Evolutionary conservation across 2,113 vertebrate genomes (phyloP).

Genomic region (Dasyurus viverrinus): DNA sequence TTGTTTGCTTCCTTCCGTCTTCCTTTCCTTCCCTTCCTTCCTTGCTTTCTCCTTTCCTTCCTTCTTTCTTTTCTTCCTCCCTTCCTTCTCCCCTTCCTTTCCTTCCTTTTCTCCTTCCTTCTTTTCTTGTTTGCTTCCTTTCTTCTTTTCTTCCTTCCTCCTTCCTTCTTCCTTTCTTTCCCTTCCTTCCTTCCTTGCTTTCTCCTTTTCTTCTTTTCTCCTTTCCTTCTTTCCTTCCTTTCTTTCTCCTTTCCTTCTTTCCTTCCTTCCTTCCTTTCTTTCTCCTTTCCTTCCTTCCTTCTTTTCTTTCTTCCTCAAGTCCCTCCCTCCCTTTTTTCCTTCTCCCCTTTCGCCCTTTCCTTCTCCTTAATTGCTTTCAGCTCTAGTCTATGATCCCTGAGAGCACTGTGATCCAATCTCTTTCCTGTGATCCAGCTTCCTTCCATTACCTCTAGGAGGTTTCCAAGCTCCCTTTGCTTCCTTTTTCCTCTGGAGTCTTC

Average conservation of each 20-base stretch:
- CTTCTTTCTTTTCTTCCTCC: background rate
- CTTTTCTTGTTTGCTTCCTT: too few relatives aligned
- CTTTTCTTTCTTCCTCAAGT: constrained; percentile 24
- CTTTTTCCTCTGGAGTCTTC: background rate
- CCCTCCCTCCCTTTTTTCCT: constrained; percentile 18
- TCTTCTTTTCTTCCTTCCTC: too few relatives aligned
- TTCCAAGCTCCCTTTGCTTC: background rate
- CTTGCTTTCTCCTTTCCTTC: fast-evolving
- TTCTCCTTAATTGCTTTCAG: background rate
- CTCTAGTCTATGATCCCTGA: too few relatives aligned
- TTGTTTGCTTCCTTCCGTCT: background rate
- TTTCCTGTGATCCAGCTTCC: background rate
- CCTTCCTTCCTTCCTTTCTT: background rate
- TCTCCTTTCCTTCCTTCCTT: background rate
- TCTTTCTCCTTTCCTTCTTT: too few relatives aligned
- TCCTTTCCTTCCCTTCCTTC: too few relatives aligned
- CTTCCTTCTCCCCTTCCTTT: background rate
- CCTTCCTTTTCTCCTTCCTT: background rate
- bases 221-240: too few relatives aligned
- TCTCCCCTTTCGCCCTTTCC: too few relatives aligned
- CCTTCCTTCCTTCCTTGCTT: background rate
- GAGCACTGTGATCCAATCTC: background rate
- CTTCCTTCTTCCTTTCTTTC: background rate
- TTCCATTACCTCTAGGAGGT: background rate
- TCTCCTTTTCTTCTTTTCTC: too few relatives aligned